Conservation (phyloP, 2,113 vertebrate species). For the Chiloscyllium plagiosum region DNA sequence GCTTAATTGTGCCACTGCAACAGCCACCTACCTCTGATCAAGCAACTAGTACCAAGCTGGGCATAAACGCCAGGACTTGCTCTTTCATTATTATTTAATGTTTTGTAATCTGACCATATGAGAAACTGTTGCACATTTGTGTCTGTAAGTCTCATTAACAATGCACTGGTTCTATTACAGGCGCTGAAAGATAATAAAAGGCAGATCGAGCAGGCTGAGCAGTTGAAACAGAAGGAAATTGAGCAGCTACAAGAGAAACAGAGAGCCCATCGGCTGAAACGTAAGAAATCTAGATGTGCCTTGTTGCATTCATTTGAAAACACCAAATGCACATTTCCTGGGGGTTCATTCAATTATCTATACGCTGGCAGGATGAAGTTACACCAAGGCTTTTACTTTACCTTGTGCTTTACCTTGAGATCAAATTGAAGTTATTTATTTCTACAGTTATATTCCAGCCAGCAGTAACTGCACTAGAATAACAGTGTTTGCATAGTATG, state of each 20-base stretch:
- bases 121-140: not conserved
- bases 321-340: not conserved
- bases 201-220: not conserved
- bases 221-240: not conserved
- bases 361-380: no score
- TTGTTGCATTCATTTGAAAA: not conserved
- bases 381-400: not conserved
- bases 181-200: not conserved
- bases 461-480: not conserved
- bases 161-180: not conserved
- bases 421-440: not conserved
- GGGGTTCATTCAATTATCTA: not conserved
- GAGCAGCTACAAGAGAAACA: not conserved
- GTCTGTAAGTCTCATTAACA: not conserved
- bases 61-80: not conserved
- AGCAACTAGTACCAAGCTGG: not conserved
- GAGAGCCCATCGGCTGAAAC: not conserved
- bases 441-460: not conserved
- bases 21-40: not conserved
- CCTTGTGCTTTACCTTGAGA: not conserved
- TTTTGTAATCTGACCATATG: not conserved
- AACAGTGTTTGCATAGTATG: not conserved
- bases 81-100: not conserved
- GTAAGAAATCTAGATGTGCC: not conserved
- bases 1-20: not conserved